Conservation (phyloP, 2,113 vertebrate genomes). For the Hippocampus barbouri region DNA sequence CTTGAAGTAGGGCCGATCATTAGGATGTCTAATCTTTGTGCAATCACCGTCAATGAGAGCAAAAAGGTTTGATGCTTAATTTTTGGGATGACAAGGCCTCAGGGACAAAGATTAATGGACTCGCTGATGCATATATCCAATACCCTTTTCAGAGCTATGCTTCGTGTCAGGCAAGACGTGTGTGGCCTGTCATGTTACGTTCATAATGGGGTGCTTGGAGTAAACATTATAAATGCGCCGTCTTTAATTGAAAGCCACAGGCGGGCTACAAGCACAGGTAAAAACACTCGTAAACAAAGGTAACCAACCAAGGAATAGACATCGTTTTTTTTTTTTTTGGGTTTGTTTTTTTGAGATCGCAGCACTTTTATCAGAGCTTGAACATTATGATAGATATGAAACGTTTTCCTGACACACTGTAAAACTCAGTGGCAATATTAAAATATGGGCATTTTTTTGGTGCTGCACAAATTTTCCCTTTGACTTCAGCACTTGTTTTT, state of each 20-base stretch:
- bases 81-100: slow-evolving; percentile 14
- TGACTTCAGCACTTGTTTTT: too few species aligned
- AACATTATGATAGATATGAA: too few species aligned
- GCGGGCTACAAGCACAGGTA: neutral
- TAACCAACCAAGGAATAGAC: neutral
- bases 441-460: too few species aligned
- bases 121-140: slow-evolving; percentile 5
- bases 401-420: neutral
- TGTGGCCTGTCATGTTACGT: slow-evolving; percentile 22
- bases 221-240: slow-evolving; percentile 20
- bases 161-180: slow-evolving; percentile 19
- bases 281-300: neutral
- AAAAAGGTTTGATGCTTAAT: slow-evolving; percentile 12
- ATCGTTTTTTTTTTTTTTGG: neutral
- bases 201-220: slow-evolving; percentile 7
- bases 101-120: slow-evolving; percentile 36
- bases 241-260: slow-evolving; percentile 6
- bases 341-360: neutral
- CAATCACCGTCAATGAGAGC: slow-evolving; percentile 27
- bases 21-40: slow-evolving; percentile 38
- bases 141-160: slow-evolving; percentile 14
- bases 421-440: too few species aligned
- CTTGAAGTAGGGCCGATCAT: slow-evolving; percentile 18
- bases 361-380: neutral
- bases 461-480: too few species aligned